A percentile compares a stretch with the other conserved stretches of the same genome.
phyloP scores from a whole-genome alignment of 2,888 invertebrate genomes.

The Apeira syringaria region DNA sequence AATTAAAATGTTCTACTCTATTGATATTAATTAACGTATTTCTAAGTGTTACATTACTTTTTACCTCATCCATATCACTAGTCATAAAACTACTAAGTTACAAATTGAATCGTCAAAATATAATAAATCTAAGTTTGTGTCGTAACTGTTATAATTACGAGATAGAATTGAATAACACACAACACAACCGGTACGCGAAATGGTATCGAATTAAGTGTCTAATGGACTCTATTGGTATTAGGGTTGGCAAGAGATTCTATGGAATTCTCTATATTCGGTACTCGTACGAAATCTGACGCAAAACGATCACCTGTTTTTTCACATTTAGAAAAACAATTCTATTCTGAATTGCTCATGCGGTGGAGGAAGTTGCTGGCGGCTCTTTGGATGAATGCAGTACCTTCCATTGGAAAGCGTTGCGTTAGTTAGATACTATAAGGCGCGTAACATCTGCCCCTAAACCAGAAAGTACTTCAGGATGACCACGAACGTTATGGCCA shows the following conservation, averaged over 20 bases:
- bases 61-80: slow-evolving; percentile 17
- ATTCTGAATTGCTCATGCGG: too few species aligned
- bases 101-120: slow-evolving; percentile 34
- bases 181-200: slow-evolving; percentile 60
- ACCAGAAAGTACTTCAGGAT: too few species aligned
- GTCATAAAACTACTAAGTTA: slow-evolving; percentile 28
- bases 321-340: too few species aligned
- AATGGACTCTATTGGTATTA: slow-evolving; percentile 60
- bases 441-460: too few species aligned
- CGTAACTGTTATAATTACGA: slow-evolving; percentile 40
- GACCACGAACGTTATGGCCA: too few species aligned
- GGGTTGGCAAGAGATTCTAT: slow-evolving; percentile 13
- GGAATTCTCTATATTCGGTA: too few species aligned
- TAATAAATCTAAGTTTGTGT: slow-evolving; percentile 38
- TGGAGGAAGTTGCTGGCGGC: too few species aligned
- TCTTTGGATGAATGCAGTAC: too few species aligned
- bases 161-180: slow-evolving; percentile 64
- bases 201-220: slow-evolving; percentile 73
- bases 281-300: too few species aligned
- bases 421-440: too few species aligned
- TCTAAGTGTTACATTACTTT: slow-evolving; percentile 18
- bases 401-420: too few species aligned
- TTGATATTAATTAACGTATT: slow-evolving; percentile 24
- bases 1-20: slow-evolving; percentile 15
- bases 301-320: too few species aligned